phyloP scores from a whole-genome alignment of 2,113 vertebrate species.

The Psephotus haematonotus region DNA sequence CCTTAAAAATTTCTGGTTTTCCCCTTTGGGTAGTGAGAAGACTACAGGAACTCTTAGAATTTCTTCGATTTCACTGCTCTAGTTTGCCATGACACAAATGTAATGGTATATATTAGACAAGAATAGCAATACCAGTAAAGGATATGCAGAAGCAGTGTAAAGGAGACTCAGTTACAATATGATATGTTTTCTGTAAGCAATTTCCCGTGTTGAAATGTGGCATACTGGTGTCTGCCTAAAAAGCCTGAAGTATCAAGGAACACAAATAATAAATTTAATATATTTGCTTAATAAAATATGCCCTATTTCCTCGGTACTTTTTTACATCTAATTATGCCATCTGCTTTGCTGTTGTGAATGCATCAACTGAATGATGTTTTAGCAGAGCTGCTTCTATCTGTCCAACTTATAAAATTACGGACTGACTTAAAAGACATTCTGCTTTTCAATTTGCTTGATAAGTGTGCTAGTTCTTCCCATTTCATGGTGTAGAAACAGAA shows the following conservation, averaged over 20 bases:
- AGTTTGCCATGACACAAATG: accelerated
- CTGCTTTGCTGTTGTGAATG: not conserved
- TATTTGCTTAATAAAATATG: not conserved
- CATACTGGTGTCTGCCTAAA: not conserved
- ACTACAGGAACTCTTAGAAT: too few species aligned
- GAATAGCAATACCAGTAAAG: not conserved
- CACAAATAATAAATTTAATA: not conserved
- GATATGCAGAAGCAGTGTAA: not conserved
- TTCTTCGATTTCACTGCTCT: not conserved
- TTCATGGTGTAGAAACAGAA: not conserved
- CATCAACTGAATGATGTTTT: not conserved
- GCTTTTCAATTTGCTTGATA: not conserved
- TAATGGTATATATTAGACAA: not conserved
- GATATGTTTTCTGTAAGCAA: not conserved
- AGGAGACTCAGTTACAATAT: not conserved
- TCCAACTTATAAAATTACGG: not conserved
- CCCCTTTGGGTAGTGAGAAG: not conserved
- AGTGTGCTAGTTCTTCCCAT: not conserved
- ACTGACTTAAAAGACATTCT: conserved; percentile 21
- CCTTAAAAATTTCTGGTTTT: not conserved
- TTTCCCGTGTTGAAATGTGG: not conserved
- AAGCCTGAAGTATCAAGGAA: not conserved
- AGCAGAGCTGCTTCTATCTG: not conserved
- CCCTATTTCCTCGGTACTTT: not conserved
- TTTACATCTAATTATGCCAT: not conserved